A percentile compares a stretch with the other conserved stretches of the same genome.
Evolutionary conservation across 2,797 vertebrate genomes (phyloP).

Genomic region (Pipistrellus pipistrellus): DNA sequence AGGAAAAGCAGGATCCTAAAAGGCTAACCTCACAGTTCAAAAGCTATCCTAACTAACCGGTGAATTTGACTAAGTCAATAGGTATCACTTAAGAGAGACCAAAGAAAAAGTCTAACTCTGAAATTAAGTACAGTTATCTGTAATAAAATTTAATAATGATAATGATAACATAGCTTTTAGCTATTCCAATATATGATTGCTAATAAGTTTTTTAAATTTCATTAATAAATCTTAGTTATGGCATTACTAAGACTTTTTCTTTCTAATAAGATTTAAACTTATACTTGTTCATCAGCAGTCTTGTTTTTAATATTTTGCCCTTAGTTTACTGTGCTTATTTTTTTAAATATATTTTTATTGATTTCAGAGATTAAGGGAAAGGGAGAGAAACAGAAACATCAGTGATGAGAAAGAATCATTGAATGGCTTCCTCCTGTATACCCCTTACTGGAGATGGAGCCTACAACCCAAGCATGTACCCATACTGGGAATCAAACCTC

Average conservation of each 20-base stretch:
- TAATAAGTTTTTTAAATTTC: slow-evolving; percentile 22
- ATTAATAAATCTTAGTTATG: slow-evolving; percentile 8
- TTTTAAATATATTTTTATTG: not conserved
- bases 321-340: slow-evolving; percentile 49
- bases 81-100: not conserved
- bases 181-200: slow-evolving; percentile 37
- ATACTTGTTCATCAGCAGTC: not conserved
- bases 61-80: not conserved
- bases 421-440: not conserved
- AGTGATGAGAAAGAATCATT: not conserved
- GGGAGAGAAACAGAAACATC: not conserved
- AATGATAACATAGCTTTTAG: not conserved
- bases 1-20: not conserved
- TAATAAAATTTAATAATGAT: slow-evolving; percentile 38
- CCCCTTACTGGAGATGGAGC: not conserved
- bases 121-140: slow-evolving; percentile 36
- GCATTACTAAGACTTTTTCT: slow-evolving; percentile 18
- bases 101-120: not conserved
- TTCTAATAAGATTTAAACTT: slow-evolving; percentile 50
- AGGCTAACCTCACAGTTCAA: no score
- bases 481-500: not conserved
- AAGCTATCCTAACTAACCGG: not conserved
- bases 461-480: not conserved
- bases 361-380: not conserved
- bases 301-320: slow-evolving; percentile 40